Conservation (phyloP, 2,888 invertebrate species). For the Catocala nupta region DNA sequence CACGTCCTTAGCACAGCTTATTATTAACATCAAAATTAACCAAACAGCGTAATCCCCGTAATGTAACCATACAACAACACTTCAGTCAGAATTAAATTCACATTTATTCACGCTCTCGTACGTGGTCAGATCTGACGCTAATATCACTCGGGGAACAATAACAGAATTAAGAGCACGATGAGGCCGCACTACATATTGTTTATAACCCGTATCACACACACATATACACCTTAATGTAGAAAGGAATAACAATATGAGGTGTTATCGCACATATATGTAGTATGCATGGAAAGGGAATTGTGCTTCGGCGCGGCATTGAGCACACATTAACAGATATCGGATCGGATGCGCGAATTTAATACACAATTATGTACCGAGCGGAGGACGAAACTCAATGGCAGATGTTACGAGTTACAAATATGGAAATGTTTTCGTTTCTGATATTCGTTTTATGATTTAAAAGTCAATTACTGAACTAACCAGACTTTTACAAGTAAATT, state of each 20-base stretch:
- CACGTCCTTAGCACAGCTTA: too few relatives aligned
- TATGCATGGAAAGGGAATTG: constrained; percentile 1
- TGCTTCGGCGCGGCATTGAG: neutral
- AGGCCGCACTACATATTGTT: too few relatives aligned
- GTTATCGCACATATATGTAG: neutral
- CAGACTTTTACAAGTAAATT: too few relatives aligned
- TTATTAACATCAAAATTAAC: too few relatives aligned
- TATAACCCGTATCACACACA: neutral
- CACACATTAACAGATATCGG: constrained; percentile 2
- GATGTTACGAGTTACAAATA: neutral
- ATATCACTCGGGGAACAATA: neutral
- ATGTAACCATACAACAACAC: too few relatives aligned
- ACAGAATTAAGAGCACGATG: neutral
- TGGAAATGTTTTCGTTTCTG: too few relatives aligned
- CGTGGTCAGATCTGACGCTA: neutral
- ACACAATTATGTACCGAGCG: neutral
- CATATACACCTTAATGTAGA: neutral
- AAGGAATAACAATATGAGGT: neutral
- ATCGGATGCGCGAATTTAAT: neutral
- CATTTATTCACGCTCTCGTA: neutral
- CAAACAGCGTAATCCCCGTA: too few relatives aligned
- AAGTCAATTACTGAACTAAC: too few relatives aligned
- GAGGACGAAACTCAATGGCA: neutral
- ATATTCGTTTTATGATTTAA: too few relatives aligned
- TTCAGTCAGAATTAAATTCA: too few relatives aligned